A percentile compares a stretch with the other conserved stretches of the same genome.
Evolutionary conservation across 1,140 invertebrate genomes (phyloP).

Genomic region (Doryteuthis pealeii): DNA sequence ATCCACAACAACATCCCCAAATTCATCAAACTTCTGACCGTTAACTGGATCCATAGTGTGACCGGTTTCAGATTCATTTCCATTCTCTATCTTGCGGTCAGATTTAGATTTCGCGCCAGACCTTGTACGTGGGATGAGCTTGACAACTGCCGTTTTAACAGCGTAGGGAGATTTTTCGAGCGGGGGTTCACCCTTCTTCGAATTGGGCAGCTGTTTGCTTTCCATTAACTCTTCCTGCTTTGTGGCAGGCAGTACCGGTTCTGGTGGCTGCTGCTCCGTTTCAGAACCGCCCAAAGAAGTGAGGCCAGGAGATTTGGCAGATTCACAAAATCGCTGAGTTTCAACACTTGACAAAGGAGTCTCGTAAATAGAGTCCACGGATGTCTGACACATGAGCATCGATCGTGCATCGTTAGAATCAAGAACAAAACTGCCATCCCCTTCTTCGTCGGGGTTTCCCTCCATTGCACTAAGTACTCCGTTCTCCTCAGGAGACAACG

Average conservation of each 20-base stretch:
- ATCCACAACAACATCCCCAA: too few relatives aligned
- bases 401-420: neutral
- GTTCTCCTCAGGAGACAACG: conserved; percentile 42
- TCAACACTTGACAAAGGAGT: conserved; percentile 25
- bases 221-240: neutral
- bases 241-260: neutral
- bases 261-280: neutral
- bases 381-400: neutral
- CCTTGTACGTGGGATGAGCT: conserved; percentile 1
- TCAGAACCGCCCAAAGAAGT: conserved; percentile 15
- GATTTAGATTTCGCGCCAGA: neutral
- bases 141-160: conserved; percentile 4
- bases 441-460: neutral
- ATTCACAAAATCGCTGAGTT: conserved; percentile 11
- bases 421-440: neutral
- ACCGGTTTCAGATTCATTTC: neutral
- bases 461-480: conserved; percentile 10
- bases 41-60: too few relatives aligned
- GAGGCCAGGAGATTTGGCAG: conserved; percentile 8
- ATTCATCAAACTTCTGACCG: too few relatives aligned
- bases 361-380: conserved; percentile 19
- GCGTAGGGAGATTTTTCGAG: conserved; percentile 6
- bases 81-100: conserved; percentile 1
- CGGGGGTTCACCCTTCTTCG: neutral
- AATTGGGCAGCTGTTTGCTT: neutral